Percentiles rank a stretch among this genome's conserved stretches.
These are phyloP conservation scores for Clusia tigrina DNA, from an alignment of 2,888 invertebrate species.

Conservation along the genomic window DNA sequence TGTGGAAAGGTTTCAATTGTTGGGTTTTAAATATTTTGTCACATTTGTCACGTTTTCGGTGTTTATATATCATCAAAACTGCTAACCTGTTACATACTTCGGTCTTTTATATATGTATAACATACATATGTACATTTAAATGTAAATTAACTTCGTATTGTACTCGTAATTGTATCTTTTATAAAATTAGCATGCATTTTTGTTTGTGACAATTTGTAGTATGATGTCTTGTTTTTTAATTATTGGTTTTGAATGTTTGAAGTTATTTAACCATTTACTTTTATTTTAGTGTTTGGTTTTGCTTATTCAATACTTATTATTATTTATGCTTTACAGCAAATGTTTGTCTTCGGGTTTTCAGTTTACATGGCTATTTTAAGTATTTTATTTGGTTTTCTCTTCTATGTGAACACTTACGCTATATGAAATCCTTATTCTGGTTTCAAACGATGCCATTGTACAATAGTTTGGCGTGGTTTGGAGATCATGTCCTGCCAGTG, in stretches of 20 bases:
- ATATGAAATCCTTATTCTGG: conserved; percentile 82
- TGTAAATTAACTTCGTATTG: neutral
- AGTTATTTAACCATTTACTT: no score
- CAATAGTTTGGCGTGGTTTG: conserved; percentile 93
- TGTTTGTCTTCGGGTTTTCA: neutral
- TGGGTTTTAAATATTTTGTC: no score
- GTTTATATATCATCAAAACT: no score
- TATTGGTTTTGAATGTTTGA: neutral
- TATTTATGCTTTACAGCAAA: no score
- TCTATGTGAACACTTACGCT: neutral
- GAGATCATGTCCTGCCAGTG: conserved; percentile 99
- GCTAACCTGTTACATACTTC: no score
- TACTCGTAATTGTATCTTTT: neutral
- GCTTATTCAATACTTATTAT: no score
- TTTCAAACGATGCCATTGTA: conserved; percentile 97
- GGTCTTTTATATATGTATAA: neutral
- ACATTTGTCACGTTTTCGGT: no score
- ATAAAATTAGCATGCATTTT: neutral
- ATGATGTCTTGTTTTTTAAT: neutral
- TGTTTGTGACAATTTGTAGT: neutral
- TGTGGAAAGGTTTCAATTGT: no score
- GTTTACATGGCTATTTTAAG: neutral
- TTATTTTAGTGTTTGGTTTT: no score
- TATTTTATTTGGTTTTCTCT: neutral
- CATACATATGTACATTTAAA: neutral